These are phyloP conservation scores for Polyodon spathula DNA, from an alignment of 2,113 vertebrate genomes.

Conservation along the genomic window DNA sequence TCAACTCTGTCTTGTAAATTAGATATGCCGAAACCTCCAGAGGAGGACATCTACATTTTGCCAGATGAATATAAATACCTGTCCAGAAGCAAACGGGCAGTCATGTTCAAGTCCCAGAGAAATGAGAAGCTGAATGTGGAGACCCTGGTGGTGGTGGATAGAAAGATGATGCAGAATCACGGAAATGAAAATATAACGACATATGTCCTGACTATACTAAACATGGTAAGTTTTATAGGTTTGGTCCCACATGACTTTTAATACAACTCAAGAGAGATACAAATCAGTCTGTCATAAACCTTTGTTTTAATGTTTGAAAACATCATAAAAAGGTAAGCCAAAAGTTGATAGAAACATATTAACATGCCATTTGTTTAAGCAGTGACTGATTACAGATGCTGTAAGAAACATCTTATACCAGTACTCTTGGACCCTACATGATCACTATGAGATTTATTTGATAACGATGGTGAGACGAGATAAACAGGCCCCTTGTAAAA, in stretches of 20 bases:
- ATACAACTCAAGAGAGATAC: no score
- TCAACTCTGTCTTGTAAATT: conserved; percentile 4
- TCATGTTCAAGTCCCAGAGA: conserved; percentile 41
- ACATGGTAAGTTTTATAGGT: conserved; percentile 62
- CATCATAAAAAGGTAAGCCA: no score
- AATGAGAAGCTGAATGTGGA: conserved; percentile 69
- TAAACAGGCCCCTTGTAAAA: background rate
- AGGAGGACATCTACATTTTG: conserved; percentile 52
- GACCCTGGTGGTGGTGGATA: conserved; percentile 79
- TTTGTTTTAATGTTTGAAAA: no score
- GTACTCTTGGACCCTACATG: no score
- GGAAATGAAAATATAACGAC: conserved; percentile 78
- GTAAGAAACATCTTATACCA: no score
- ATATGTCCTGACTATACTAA: conserved; percentile 78
- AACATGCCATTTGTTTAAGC: no score
- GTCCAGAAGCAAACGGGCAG: conserved; percentile 55
- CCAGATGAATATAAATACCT: conserved; percentile 64
- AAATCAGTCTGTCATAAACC: no score
- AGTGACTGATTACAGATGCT: no score
- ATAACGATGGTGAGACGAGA: no score
- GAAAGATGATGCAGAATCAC: conserved; percentile 73
- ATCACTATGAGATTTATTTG: no score
- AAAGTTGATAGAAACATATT: no score
- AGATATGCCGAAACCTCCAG: conserved; percentile 76
- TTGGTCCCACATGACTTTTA: background rate